Percentiles rank a stretch among this genome's conserved stretches.
Conservation (phyloP, 2,888 invertebrate genomes). For the Diarsia dahlii region DNA sequence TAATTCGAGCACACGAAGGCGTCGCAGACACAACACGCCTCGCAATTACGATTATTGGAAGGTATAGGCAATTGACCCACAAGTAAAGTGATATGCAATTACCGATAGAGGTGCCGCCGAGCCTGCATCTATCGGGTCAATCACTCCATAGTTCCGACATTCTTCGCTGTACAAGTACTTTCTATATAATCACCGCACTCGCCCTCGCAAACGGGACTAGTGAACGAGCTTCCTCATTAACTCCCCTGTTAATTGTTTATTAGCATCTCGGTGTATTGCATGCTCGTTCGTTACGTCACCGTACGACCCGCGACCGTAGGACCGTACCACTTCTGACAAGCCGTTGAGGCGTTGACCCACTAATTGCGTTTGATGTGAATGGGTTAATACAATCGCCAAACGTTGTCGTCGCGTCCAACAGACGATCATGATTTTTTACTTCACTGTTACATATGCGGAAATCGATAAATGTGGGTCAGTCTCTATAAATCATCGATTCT, state of each 20-base stretch:
- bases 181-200: conserved; percentile 75
- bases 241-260: conserved; percentile 78
- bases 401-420: conserved; percentile 74
- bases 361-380: conserved; percentile 84
- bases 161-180: conserved; percentile 79
- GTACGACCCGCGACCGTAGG: conserved; percentile 60
- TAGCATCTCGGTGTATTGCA: conserved; percentile 64
- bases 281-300: conserved; percentile 80
- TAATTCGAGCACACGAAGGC: conserved; percentile 64
- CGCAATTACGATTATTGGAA: conserved; percentile 82
- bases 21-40: conserved; percentile 72
- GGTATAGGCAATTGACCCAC: conserved; percentile 85
- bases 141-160: conserved; percentile 78
- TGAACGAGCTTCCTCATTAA: conserved; percentile 66
- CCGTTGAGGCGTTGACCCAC: conserved; percentile 85
- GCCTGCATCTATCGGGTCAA: conserved; percentile 81
- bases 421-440: conserved; percentile 70
- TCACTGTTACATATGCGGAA: conserved; percentile 78
- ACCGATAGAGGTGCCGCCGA: conserved; percentile 76
- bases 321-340: conserved; percentile 79
- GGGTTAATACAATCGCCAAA: conserved; percentile 82
- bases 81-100: conserved; percentile 80
- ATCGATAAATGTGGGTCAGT: conserved; percentile 78
- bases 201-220: conserved; percentile 51
- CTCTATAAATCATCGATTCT: conserved; percentile 76